Conservation (phyloP, 2,888 invertebrate species). For the Tromatobia lineatoria region DNA sequence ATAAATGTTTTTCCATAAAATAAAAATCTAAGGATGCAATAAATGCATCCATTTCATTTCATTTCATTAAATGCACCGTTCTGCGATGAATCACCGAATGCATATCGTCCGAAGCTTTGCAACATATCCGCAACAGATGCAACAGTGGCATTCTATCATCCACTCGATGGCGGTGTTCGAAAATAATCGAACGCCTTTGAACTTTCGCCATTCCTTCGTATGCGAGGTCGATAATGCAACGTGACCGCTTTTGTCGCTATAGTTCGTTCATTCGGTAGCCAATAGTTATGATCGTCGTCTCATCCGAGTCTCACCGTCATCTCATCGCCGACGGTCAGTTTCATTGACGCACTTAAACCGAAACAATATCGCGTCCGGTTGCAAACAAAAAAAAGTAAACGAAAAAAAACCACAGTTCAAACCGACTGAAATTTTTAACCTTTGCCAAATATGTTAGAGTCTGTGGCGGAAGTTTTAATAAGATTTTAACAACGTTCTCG, state of each 20-base stretch:
- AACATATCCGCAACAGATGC: constrained; percentile 21
- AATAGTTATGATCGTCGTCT: constrained; percentile 20
- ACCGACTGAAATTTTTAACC: not conserved
- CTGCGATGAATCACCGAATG: not conserved
- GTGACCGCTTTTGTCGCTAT: constrained; percentile 32
- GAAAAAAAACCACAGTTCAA: not conserved
- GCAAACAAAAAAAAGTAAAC: not conserved
- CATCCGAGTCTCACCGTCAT: not conserved
- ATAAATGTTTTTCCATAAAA: no score
- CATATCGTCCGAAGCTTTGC: not conserved
- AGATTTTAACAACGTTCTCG: no score
- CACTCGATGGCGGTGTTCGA: constrained; percentile 43
- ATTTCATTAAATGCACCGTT: not conserved
- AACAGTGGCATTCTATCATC: constrained; percentile 33
- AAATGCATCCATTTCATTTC: no score
- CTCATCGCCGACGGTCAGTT: constrained; percentile 13
- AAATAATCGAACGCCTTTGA: constrained; percentile 67
- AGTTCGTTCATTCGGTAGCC: constrained; percentile 33
- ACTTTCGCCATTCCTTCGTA: constrained; percentile 60
- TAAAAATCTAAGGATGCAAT: no score
- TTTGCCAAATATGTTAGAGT: no score
- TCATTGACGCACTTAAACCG: constrained; percentile 29
- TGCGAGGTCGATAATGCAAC: constrained; percentile 64
- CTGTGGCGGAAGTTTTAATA: no score
- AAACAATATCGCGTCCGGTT: constrained; percentile 2